Conservation (phyloP, 2,113 vertebrate genomes). For the Oryzias melastigma region DNA sequence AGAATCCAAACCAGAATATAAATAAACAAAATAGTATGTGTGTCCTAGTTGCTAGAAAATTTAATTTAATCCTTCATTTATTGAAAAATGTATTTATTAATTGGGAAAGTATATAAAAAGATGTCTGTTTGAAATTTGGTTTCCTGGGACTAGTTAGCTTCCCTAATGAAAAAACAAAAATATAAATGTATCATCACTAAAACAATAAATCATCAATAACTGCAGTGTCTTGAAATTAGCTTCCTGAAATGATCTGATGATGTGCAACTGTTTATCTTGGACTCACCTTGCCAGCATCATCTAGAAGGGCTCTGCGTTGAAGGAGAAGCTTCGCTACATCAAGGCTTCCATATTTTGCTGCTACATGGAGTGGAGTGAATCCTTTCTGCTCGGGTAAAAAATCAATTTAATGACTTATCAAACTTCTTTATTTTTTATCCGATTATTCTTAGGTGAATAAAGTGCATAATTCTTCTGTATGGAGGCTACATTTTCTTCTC, state of each 20-base stretch:
- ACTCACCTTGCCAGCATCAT: slow-evolving; percentile 91
- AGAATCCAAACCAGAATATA: too few relatives aligned
- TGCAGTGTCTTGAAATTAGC: not conserved
- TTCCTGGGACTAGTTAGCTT: too few relatives aligned
- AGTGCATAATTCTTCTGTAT: slow-evolving; percentile 35
- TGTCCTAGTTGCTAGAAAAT: too few relatives aligned
- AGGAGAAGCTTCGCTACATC: slow-evolving; percentile 94
- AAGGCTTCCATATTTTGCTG: slow-evolving; percentile 94
- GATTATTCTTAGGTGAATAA: not conserved
- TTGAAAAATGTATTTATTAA: too few relatives aligned
- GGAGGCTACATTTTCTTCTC: not conserved
- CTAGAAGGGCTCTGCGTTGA: slow-evolving; percentile 85
- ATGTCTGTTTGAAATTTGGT: too few relatives aligned
- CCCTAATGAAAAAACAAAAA: too few relatives aligned
- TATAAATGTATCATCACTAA: too few relatives aligned
- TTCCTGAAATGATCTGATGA: not conserved
- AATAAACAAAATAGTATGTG: too few relatives aligned
- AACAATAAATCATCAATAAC: too few relatives aligned
- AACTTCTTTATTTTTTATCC: not conserved
- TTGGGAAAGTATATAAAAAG: too few relatives aligned
- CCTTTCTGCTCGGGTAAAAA: slow-evolving; percentile 84
- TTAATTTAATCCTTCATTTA: too few relatives aligned
- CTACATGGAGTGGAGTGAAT: slow-evolving; percentile 95
- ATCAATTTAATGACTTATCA: not conserved
- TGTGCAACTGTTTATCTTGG: not conserved